Evolutionary conservation across 2,888 invertebrate species (phyloP).

Genomic region (Ceratothoa steindachneri): DNA sequence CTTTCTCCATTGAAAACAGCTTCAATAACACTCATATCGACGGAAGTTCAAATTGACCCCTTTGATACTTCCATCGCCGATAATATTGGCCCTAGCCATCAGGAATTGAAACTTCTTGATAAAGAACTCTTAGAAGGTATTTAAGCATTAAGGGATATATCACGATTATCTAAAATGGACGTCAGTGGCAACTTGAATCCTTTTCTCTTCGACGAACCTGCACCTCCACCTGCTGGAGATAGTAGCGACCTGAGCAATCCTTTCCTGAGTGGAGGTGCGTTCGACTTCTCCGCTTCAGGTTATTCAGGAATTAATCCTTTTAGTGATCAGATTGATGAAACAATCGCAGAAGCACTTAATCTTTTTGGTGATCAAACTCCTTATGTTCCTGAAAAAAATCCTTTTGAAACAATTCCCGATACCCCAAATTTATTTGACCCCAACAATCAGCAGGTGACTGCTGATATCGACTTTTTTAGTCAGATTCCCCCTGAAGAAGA

Average conservation of each 20-base stretch:
- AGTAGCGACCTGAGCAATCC: slow-evolving; percentile 37
- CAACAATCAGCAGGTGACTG: slow-evolving; percentile 18
- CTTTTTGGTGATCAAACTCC: slow-evolving; percentile 36
- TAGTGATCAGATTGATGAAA: slow-evolving; percentile 42
- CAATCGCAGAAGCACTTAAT: slow-evolving; percentile 43
- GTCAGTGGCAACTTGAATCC: slow-evolving; percentile 39
- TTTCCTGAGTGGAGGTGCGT: slow-evolving; percentile 41
- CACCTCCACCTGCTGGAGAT: slow-evolving; percentile 31
- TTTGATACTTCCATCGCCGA: slow-evolving; percentile 65
- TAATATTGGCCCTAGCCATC: slow-evolving; percentile 55
- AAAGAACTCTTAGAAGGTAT: slow-evolving; percentile 54
- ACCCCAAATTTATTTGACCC: slow-evolving; percentile 38
- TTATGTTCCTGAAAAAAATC: slow-evolving; percentile 40
- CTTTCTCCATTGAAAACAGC: slow-evolving; percentile 24
- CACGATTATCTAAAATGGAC: slow-evolving; percentile 33
- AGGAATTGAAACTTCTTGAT: slow-evolving; percentile 60
- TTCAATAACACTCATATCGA: not conserved
- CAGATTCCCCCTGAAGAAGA: slow-evolving; percentile 26
- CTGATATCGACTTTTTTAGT: slow-evolving; percentile 30
- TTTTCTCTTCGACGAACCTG: slow-evolving; percentile 45
- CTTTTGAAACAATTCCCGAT: slow-evolving; percentile 36
- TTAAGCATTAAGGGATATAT: slow-evolving; percentile 15
- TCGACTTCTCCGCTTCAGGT: slow-evolving; percentile 30
- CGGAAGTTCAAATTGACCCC: slow-evolving; percentile 58
- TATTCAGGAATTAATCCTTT: slow-evolving; percentile 46